Percentiles rank a stretch among this genome's conserved stretches.
Evolutionary conservation across 2,797 vertebrate genomes (phyloP).

Genomic region (Danio kyathit): DNA sequence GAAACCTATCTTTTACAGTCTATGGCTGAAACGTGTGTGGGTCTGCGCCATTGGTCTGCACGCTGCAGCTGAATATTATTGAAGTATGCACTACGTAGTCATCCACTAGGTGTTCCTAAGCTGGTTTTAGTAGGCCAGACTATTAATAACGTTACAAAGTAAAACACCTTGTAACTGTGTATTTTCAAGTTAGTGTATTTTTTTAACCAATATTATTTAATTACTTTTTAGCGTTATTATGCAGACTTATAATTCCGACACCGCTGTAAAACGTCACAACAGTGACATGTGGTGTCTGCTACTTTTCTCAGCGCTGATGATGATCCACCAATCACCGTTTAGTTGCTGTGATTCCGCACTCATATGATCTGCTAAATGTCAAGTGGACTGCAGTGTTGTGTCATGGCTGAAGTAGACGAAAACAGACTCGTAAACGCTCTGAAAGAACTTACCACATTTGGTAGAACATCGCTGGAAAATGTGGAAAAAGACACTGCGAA

Average conservation of each 20-base stretch:
- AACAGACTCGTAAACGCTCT: slow-evolving; percentile 35
- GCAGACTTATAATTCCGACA: too few relatives aligned
- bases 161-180: not conserved
- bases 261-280: too few relatives aligned
- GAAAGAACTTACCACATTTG: slow-evolving; percentile 33
- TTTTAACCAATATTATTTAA: too few relatives aligned
- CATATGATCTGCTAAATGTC: not conserved
- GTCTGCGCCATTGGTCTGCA: too few relatives aligned
- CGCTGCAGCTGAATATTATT: too few relatives aligned
- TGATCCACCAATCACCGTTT: not conserved
- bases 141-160: too few relatives aligned
- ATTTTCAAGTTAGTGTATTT: not conserved
- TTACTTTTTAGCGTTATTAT: not conserved
- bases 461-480: slow-evolving; percentile 31
- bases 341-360: not conserved
- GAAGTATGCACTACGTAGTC: not conserved
- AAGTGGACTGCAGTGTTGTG: not conserved
- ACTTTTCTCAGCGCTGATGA: not conserved
- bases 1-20: too few relatives aligned
- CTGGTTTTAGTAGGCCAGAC: too few relatives aligned
- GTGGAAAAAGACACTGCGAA: slow-evolving; percentile 35
- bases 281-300: not conserved
- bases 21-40: too few relatives aligned
- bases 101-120: not conserved
- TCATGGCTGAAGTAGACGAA: slow-evolving; percentile 1